phyloP scores from a whole-genome alignment of 2,888 invertebrate species.

The Leucozona laternaria region DNA sequence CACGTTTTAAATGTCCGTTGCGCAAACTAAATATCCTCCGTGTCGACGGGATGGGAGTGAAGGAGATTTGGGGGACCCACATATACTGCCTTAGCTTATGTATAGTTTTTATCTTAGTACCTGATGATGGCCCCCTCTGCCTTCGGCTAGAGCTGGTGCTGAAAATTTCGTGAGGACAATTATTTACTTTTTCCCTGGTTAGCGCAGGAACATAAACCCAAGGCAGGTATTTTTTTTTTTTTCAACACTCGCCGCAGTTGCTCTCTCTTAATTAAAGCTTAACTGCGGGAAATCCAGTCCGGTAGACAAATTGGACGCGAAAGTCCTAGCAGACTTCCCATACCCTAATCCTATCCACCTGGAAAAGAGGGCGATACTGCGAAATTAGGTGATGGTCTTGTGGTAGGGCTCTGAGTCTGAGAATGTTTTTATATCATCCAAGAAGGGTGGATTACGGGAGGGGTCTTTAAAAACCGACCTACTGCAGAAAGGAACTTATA shows the following conservation, averaged over 20 bases:
- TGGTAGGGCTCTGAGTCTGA: conserved; percentile 36
- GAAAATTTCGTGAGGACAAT: conserved; percentile 67
- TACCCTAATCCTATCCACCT: conserved; percentile 7
- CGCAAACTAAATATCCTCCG: conserved; percentile 68
- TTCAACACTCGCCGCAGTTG: conserved; percentile 58
- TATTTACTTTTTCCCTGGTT: conserved; percentile 66
- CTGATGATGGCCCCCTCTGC: conserved; percentile 35
- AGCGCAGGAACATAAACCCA: conserved; percentile 25
- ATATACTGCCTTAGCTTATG: conserved; percentile 7
- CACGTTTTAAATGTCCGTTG: conserved; percentile 68
- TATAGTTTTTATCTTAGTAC: conserved; percentile 37
- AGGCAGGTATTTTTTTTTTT: conserved; percentile 37
- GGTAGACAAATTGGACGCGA: conserved; percentile 70
- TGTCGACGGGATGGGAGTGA: background rate
- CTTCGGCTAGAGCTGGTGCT: conserved; percentile 34
- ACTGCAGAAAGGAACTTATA: conserved; percentile 58
- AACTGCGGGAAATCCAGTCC: conserved; percentile 73
- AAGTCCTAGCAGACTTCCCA: conserved; percentile 33
- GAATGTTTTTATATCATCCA: conserved; percentile 55
- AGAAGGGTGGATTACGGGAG: background rate
- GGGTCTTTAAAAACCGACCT: conserved; percentile 10
- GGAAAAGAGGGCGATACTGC: conserved; percentile 20
- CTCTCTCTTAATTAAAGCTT: conserved; percentile 73
- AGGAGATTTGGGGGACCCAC: background rate
- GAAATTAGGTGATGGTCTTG: conserved; percentile 65